These are phyloP conservation scores for Nowickia ferox DNA, from an alignment of 2,888 invertebrate genomes.

Conservation along the genomic window DNA sequence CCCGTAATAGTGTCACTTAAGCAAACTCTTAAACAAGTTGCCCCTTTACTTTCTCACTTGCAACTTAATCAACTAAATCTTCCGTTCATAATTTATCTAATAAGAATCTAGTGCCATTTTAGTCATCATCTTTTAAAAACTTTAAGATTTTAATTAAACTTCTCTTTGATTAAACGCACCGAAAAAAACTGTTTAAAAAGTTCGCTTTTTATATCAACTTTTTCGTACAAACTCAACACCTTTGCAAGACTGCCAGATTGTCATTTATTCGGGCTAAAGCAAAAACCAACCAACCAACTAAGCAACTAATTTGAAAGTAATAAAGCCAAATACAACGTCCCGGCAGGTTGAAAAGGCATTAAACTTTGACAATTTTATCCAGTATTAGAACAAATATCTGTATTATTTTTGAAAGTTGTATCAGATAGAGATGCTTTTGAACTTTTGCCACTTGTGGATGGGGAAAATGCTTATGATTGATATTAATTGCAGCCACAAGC, in stretches of 20 bases:
- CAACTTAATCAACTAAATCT: neutral
- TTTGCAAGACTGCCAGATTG: slow-evolving; percentile 27
- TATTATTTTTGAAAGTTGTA: slow-evolving; percentile 64
- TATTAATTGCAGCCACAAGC: slow-evolving; percentile 69
- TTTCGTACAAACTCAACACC: slow-evolving; percentile 14
- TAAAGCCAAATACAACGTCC: slow-evolving; percentile 21
- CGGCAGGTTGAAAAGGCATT: neutral
- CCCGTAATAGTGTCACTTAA: too few species aligned
- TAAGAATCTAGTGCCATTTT: neutral
- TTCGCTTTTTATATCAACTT: slow-evolving; percentile 5
- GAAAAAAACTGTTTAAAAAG: slow-evolving; percentile 4
- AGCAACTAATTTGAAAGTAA: slow-evolving; percentile 60
- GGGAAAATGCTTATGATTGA: slow-evolving; percentile 64
- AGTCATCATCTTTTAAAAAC: slow-evolving; percentile 18
- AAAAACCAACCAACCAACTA: slow-evolving; percentile 29
- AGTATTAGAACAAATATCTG: slow-evolving; percentile 29
- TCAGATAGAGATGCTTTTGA: slow-evolving; percentile 63
- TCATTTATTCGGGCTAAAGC: slow-evolving; percentile 6
- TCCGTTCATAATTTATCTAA: slow-evolving; percentile 14
- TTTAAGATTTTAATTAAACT: slow-evolving; percentile 36
- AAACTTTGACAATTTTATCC: slow-evolving; percentile 54
- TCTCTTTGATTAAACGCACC: slow-evolving; percentile 39
- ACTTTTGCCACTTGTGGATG: slow-evolving; percentile 59
- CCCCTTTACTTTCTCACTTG: neutral
- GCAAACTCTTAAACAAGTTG: neutral